Percentiles rank a stretch among this genome's conserved stretches.
Conservation (phyloP, 1,140 invertebrate genomes). For the Drosophila tsacasi region DNA sequence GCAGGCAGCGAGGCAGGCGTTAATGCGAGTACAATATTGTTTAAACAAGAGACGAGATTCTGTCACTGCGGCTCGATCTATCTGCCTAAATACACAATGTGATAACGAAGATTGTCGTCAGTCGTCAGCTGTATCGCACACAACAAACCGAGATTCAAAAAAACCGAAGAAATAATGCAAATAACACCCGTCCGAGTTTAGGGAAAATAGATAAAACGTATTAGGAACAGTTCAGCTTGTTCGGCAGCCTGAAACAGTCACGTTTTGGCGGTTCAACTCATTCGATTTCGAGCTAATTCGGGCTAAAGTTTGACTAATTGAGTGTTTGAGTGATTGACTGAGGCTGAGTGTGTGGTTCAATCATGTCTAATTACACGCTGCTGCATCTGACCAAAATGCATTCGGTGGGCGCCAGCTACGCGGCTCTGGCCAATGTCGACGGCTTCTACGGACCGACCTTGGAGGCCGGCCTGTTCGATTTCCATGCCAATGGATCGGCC, state of each 20-base stretch:
- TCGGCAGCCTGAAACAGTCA: slow-evolving; percentile 41
- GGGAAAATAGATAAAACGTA: slow-evolving; percentile 16
- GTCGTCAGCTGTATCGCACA: slow-evolving; percentile 38
- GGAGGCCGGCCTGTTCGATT: slow-evolving; percentile 22
- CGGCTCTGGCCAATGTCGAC: slow-evolving; percentile 57
- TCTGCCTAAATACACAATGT: slow-evolving; percentile 74
- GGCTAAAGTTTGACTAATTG: neutral
- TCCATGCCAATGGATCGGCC: slow-evolving; percentile 16
- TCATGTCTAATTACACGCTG: slow-evolving; percentile 66
- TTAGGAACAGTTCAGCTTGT: slow-evolving; percentile 14
- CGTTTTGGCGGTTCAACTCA: slow-evolving; percentile 28
- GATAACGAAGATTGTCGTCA: slow-evolving; percentile 70
- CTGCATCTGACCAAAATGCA: slow-evolving; percentile 61
- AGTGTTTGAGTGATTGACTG: slow-evolving; percentile 22
- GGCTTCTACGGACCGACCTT: slow-evolving; percentile 37
- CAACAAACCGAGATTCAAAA: slow-evolving; percentile 16
- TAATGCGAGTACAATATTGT: slow-evolving; percentile 49
- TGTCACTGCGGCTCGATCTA: slow-evolving; percentile 54
- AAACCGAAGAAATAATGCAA: slow-evolving; percentile 26
- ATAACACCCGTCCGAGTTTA: slow-evolving; percentile 11
- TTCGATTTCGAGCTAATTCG: slow-evolving; percentile 17
- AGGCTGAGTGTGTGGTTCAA: slow-evolving; percentile 36
- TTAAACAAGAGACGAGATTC: slow-evolving; percentile 53
- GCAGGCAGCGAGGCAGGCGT: slow-evolving; percentile 26
- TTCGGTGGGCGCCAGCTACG: slow-evolving; percentile 52